Evolutionary conservation across 1,140 invertebrate genomes (phyloP), one percentile per base, ranked within the genome.

Genomic region (Marisa cornuarietis): DNA sequence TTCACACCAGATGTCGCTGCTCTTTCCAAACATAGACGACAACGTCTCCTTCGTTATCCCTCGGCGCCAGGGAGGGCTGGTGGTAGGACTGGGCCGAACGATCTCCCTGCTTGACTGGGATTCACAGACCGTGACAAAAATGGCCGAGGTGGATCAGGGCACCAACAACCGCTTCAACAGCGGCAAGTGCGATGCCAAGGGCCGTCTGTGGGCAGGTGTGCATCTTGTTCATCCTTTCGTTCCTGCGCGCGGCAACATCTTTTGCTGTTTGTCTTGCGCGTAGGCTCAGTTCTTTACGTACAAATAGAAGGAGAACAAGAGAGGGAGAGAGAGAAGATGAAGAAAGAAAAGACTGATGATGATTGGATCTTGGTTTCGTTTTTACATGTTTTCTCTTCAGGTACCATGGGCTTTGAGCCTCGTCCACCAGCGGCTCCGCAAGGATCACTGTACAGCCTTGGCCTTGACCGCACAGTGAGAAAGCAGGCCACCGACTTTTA

Each of bases 181-280:
- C 90, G 96, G 94, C 22, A 98, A 98, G 91, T 95, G 94, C 79
- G 96, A 98, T 89, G 93, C 94, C 0, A 89, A 87, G n/a, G 96
- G 96, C 63, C 91, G 95, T 68, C 90, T 97, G 6, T 96, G 95
- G 93, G 92, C 93, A 81, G 95, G 95, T 86, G 62, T 79, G 80
- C n/a, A n/a, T 58, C 49, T 13, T 5, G n/a, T 65, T 65, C 62
- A 2, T 5, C n/a, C 6, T 24, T 2, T 65, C n/a, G 2, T 65
- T 65, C n/a, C n/a, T n/a, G n/a, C n/a, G n/a, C n/a, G n/a, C n/a
- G n/a, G n/a, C n/a, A 18, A 20, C 62, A 65, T 18, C n/a, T 65
- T 65, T 65, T 65, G n/a, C 4, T 24, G 2, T 65, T 65, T 2
- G 2, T 65, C 7, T 65, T 65, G 3, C 6, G 31, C 31, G 3